phyloP scores from a whole-genome alignment of 2,888 invertebrate species.

The Reticulitermes lucifugus region DNA sequence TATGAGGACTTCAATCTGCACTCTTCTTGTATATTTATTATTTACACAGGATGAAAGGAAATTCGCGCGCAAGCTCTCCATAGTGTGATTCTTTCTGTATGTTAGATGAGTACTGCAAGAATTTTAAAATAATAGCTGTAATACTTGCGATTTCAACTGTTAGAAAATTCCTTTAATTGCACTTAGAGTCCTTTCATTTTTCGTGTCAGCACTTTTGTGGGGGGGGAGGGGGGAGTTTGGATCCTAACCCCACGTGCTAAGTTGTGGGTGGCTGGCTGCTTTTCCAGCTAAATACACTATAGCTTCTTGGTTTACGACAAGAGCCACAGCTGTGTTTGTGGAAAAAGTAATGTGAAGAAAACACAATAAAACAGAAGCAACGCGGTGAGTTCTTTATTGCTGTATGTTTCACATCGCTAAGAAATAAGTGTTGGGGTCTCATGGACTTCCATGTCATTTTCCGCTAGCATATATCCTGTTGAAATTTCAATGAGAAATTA shows the following conservation, averaged over 20 bases:
- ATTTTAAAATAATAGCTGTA: background rate
- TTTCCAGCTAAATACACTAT: background rate
- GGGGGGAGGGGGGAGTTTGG: background rate
- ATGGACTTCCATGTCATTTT: too few relatives aligned
- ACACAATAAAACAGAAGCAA: background rate
- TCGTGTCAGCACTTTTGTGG: background rate
- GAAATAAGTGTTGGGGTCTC: background rate
- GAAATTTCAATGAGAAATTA: too few relatives aligned
- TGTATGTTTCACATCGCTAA: background rate
- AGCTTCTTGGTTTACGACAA: constrained; percentile 1
- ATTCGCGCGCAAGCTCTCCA: too few relatives aligned
- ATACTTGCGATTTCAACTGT: background rate
- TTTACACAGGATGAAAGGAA: too few relatives aligned
- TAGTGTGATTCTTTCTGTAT: too few relatives aligned
- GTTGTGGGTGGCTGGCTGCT: background rate
- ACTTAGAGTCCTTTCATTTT: background rate
- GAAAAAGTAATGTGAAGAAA: constrained; percentile 3
- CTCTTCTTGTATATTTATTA: too few relatives aligned
- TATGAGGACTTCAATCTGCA: too few relatives aligned
- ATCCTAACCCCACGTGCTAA: background rate
- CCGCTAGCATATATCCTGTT: too few relatives aligned
- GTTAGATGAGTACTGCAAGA: too few relatives aligned
- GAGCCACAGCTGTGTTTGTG: background rate
- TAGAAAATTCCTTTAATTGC: background rate
- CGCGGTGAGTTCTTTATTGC: background rate